These are phyloP conservation scores for Austrofundulus limnaeus DNA, from an alignment of 2,113 vertebrate genomes.

Conservation along the genomic window DNA sequence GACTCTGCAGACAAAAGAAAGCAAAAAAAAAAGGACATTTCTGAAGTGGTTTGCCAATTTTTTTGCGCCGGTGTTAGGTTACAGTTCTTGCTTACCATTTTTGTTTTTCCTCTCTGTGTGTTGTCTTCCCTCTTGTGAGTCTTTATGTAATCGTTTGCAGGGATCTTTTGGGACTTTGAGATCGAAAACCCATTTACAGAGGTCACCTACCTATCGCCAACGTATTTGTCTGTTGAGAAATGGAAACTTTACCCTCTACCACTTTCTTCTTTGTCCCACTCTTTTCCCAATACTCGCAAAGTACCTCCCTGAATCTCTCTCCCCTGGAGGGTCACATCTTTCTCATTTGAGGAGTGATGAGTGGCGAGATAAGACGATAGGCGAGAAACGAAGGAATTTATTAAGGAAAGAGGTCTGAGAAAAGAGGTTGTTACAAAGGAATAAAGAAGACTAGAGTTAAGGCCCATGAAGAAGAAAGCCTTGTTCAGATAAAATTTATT, in stretches of 20 bases:
- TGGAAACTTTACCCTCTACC: conserved; percentile 72
- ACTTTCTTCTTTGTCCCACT: conserved; percentile 23
- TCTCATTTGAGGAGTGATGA: conserved; percentile 45
- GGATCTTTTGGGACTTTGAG: conserved; percentile 77
- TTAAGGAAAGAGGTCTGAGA: conserved; percentile 33
- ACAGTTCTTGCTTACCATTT: background rate
- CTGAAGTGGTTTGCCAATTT: conserved; percentile 34
- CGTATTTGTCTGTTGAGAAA: conserved; percentile 76
- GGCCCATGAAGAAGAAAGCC: conserved; percentile 10
- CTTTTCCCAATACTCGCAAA: conserved; percentile 1
- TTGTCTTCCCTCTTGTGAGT: conserved; percentile 25
- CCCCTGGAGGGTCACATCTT: conserved; percentile 38
- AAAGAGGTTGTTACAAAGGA: conserved; percentile 36
- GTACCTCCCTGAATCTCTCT: conserved; percentile 24
- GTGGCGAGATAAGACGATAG: conserved; percentile 55
- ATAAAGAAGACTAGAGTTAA: conserved; percentile 41
- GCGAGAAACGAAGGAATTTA: conserved; percentile 61
- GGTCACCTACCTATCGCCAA: conserved; percentile 71
- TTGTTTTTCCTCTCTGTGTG: background rate
- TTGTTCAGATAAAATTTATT: background rate
- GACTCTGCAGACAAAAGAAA: conserved; percentile 25
- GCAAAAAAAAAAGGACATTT: background rate
- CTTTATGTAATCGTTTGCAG: conserved; percentile 61
- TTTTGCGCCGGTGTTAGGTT: conserved; percentile 32
- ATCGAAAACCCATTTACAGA: conserved; percentile 80